Conservation (phyloP, 2,888 invertebrate species). For the Hylaea fasciaria region DNA sequence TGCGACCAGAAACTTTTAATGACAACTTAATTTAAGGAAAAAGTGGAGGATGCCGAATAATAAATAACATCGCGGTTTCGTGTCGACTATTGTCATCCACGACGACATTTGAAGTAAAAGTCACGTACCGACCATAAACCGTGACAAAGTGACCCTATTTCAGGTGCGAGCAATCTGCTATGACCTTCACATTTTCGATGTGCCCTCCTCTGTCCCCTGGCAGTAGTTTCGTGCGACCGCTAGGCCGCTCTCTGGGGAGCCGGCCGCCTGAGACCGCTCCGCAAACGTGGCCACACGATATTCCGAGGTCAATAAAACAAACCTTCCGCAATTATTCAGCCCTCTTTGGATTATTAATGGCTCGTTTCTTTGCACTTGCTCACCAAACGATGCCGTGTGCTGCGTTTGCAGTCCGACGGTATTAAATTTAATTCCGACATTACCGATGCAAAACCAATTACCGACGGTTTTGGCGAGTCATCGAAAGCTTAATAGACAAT, state of each 20-base stretch:
- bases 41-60: slow-evolving; percentile 17
- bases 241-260: slow-evolving; percentile 67
- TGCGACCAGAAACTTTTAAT: slow-evolving; percentile 33
- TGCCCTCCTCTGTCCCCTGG: slow-evolving; percentile 67
- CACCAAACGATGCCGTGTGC: slow-evolving; percentile 47
- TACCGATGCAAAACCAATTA: slow-evolving; percentile 59
- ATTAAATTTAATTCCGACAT: slow-evolving; percentile 55
- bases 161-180: slow-evolving; percentile 73
- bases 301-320: slow-evolving; percentile 65
- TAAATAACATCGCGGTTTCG: slow-evolving; percentile 28
- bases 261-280: slow-evolving; percentile 60
- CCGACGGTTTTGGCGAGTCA: slow-evolving; percentile 46
- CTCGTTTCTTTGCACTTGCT: slow-evolving; percentile 52
- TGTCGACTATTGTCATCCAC: slow-evolving; percentile 41
- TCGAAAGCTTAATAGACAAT: slow-evolving; percentile 52
- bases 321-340: slow-evolving; percentile 57
- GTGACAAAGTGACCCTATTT: slow-evolving; percentile 75
- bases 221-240: slow-evolving; percentile 68
- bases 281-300: slow-evolving; percentile 66
- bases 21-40: slow-evolving; percentile 29
- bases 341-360: slow-evolving; percentile 61
- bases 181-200: slow-evolving; percentile 77
- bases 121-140: slow-evolving; percentile 72
- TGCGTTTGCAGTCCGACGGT: slow-evolving; percentile 40
- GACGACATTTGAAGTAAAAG: slow-evolving; percentile 69